Evolutionary conservation across 2,113 vertebrate species (phyloP), one percentile per base, ranked within the genome.

Genomic region (Monarcha castaneiventris): DNA sequence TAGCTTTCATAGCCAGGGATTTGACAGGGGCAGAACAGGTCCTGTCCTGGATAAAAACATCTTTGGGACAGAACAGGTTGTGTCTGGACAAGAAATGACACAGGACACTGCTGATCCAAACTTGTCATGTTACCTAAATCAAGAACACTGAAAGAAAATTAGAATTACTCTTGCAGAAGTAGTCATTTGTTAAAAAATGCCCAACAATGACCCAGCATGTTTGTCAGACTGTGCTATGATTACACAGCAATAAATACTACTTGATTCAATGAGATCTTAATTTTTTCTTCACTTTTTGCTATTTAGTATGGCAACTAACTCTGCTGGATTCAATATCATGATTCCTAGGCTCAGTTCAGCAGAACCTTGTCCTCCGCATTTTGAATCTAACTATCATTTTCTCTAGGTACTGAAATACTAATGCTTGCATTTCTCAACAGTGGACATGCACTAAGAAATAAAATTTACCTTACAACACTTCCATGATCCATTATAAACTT

Each of bases 341-440:
- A 89, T 56, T 90, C 51, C 71, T 94, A 90, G 92, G 84, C 84
- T 97, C 95, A 89, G 97, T 97, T 98, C 97, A 92, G 77, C 37
- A 94, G 97, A 97, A 97, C 94, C 16, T 89, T 96, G 97, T 98
- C 97, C 72, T 96, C 72, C 52, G 49, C 30, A 69, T 76, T 96
- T 85, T 49, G 48, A 97, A 43, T 82, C 62, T 91, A 94, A 88
- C n/a, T 92, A 64, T 1, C 5, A 54, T 21, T 23, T 66, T 88
- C 69, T 96, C 86, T 77, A 95, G 37, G 62, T 48, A 61, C 52
- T 63, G 32, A 89, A 90, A 79, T n/a, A 49, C 62, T 89, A 92
- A 83, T 25, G 41, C 9, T 76, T 94, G 43, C 59, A 68, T 46
- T 94, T 94, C 87, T 72, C 66, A 84, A 74, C 55, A 85, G 52